These are phyloP conservation scores for Philhelius pedissequus DNA, from an alignment of 2,888 invertebrate species.

Conservation along the genomic window DNA sequence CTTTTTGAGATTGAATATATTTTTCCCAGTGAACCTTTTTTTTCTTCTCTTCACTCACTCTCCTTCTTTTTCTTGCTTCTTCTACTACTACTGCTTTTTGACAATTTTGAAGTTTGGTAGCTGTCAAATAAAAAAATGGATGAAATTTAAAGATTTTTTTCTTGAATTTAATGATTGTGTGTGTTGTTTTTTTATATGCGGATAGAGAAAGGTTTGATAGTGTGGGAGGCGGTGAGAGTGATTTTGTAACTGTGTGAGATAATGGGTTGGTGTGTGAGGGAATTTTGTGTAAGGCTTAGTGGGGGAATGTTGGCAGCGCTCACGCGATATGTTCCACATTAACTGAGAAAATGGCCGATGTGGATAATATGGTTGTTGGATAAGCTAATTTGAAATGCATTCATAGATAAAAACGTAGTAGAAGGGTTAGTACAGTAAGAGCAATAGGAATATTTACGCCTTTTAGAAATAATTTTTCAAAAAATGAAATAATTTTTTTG, in stretches of 20 bases:
- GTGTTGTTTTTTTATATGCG: conserved; percentile 38
- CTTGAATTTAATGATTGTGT: conserved; percentile 28
- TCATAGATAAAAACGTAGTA: conserved; percentile 33
- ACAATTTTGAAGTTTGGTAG: conserved; percentile 72
- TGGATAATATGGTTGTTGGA: conserved; percentile 22
- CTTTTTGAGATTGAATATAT: conserved; percentile 52
- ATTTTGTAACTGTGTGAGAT: conserved; percentile 20
- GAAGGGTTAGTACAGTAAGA: background rate
- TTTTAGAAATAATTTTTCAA: background rate
- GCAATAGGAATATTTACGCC: background rate
- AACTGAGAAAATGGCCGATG: conserved; percentile 61
- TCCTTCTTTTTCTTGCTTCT: conserved; percentile 42
- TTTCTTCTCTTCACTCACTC: conserved; percentile 57
- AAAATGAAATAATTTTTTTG: too few relatives aligned
- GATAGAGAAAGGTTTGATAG: conserved; percentile 1
- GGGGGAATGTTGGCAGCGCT: conserved; percentile 55
- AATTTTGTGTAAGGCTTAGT: conserved; percentile 45
- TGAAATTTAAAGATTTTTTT: conserved; percentile 60
- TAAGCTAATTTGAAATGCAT: conserved; percentile 29
- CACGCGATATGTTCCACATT: conserved; percentile 47
- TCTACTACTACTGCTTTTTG: conserved; percentile 69
- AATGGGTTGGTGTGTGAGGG: conserved; percentile 52
- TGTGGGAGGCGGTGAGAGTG: conserved; percentile 43
- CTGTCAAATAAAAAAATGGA: conserved; percentile 71
- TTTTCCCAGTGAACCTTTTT: conserved; percentile 62